Percentiles rank a stretch among this genome's conserved stretches.
phyloP scores from a whole-genome alignment of 2,113 vertebrate genomes.

The Muntiacus reevesi region DNA sequence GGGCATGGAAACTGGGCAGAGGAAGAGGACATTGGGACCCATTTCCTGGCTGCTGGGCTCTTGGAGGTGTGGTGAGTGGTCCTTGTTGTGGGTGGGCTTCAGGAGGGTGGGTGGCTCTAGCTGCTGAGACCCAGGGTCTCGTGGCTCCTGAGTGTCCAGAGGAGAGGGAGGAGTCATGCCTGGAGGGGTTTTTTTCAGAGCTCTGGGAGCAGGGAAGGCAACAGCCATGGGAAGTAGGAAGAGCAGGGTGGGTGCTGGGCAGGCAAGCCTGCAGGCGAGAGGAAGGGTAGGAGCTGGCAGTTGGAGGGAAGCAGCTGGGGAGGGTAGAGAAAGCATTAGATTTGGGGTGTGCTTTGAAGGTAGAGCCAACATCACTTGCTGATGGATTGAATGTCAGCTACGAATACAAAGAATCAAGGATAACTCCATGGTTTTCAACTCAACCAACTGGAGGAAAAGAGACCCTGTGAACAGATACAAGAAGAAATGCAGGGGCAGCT shows the following conservation, averaged over 20 bases:
- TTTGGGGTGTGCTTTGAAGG: neutral
- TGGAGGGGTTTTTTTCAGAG: neutral
- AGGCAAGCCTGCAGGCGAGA: neutral
- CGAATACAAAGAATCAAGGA: neutral
- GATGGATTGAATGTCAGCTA: neutral
- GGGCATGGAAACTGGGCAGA: neutral
- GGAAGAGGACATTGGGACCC: neutral
- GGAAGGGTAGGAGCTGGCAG: neutral
- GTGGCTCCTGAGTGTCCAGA: neutral
- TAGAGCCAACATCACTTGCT: neutral
- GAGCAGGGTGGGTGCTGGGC: neutral
- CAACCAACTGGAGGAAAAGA: neutral
- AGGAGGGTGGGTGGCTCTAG: neutral
- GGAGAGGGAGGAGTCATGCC: neutral
- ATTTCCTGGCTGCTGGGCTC: neutral
- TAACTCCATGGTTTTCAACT: neutral
- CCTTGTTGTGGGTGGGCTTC: too few species aligned
- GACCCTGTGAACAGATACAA: neutral
- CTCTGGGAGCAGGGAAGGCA: too few species aligned
- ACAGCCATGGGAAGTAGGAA: neutral
- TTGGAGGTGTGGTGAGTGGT: neutral
- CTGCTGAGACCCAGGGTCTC: neutral
- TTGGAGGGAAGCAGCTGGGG: neutral
- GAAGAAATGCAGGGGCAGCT: neutral
- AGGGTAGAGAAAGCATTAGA: neutral